Evolutionary conservation across 2,113 vertebrate genomes (phyloP).

Genomic region (Bubo bubo): DNA sequence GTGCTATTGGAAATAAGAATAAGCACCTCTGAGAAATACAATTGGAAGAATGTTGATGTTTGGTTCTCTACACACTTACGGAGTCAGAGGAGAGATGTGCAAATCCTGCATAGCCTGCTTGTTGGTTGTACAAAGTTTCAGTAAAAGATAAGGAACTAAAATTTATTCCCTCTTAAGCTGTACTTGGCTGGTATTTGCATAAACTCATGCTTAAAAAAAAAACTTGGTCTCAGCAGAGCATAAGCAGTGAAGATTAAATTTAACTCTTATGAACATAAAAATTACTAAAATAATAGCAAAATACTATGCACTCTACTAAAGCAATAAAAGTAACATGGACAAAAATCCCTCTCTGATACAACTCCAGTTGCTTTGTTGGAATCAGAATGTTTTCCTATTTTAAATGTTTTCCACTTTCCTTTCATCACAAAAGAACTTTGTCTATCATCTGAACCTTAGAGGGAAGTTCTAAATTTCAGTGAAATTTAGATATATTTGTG

Average conservation of each 20-base stretch:
- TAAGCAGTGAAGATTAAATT: background rate
- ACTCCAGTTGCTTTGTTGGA: background rate
- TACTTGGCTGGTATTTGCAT: background rate
- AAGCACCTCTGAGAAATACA: background rate
- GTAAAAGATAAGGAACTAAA: background rate
- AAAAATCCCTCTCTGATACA: background rate
- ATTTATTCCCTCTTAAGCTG: background rate
- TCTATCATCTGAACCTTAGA: background rate
- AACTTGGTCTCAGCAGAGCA: background rate
- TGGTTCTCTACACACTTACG: rapidly evolving
- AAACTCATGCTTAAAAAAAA: background rate
- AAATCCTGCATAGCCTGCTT: background rate
- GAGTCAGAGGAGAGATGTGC: background rate
- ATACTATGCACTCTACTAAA: background rate
- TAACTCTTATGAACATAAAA: background rate
- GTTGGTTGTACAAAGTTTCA: background rate
- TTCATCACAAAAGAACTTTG: background rate
- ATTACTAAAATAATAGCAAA: background rate
- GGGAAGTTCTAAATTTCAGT: background rate
- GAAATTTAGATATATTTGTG: background rate
- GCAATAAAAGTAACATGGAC: background rate
- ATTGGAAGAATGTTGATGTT: background rate
- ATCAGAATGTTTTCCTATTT: background rate
- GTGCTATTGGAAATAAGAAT: background rate
- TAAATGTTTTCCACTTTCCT: background rate